Base-by-base conservation (phyloP, 92 coral and sea anemone species). In the Siderastrea siderea region DNA sequence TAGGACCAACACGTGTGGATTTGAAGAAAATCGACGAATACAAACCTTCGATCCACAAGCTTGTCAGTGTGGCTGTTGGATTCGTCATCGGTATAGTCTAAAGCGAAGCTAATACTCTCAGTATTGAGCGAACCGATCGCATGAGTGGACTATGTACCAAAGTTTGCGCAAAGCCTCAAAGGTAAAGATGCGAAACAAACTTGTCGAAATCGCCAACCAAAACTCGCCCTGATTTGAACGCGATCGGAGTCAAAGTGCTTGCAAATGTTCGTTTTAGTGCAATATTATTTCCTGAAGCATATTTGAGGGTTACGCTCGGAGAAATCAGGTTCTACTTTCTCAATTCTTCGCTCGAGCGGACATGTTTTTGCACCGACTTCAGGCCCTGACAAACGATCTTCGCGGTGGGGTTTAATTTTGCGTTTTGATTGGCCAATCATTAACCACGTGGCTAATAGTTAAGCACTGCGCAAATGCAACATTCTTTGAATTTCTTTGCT, bases 341-440 rank as follows among this genome's bases (percentile, higher is more conserved):
- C 70, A 77, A 53, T 69, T 91, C 91, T 84, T 84, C 93, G 88
- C 79, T 87, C 77, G 92, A 93, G 98, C 96, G 96, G 98, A 93
- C 98, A 95, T 95, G 96, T 95, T 95, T 95, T 95, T 95, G 96
- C 98, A 95, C 93, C 94, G 91, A 93, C 92, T 95, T 80, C 73
- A 91, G 95, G 95, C 98, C 99, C 98, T 95, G 99, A 94, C 99
- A 98, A 98, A 96, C 97, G 99, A 98, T 94, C 99, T 98, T 98
- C 99, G 99, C 99, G 99, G 99, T 98, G 99, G 99, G 99, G 98
- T 95, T 94, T 92, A 94, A 98, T 96, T 88, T 96, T 90, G 95
- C 91, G 84, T 71, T 84, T 91, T 98, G 99, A 98, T 98, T 98
- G 99, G 99, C 89, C 98, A 90, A 93, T 91, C 83, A 86, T 89